phyloP scores from a whole-genome alignment of 1,140 invertebrate species.

The Lethocerus indicus region DNA sequence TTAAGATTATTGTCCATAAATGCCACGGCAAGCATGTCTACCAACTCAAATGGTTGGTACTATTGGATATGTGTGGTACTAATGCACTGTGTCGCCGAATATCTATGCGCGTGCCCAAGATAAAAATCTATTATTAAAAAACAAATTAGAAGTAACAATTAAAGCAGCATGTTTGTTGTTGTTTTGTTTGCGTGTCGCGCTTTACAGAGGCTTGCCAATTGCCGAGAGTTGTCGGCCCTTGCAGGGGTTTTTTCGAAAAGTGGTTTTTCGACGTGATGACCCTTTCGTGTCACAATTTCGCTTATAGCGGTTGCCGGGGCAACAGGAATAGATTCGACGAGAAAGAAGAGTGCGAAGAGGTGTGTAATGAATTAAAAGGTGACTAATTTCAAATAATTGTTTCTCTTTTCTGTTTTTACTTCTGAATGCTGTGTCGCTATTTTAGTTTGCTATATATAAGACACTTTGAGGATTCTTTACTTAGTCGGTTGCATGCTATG shows the following conservation, averaged over 20 bases:
- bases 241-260: conserved; percentile 14
- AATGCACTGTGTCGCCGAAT: background rate
- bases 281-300: conserved; percentile 45
- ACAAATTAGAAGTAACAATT: background rate
- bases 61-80: background rate
- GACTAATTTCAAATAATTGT: background rate
- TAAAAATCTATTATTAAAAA: background rate
- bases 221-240: conserved; percentile 16
- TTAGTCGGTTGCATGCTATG: background rate
- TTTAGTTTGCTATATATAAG: background rate
- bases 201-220: conserved; percentile 15
- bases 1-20: too few relatives aligned
- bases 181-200: background rate
- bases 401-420: background rate
- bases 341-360: conserved; percentile 33
- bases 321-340: conserved; percentile 56
- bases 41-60: background rate
- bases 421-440: background rate
- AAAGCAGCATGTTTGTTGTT: background rate
- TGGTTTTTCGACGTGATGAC: conserved; percentile 35
- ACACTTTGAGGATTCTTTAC: background rate
- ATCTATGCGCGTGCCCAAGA: background rate
- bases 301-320: conserved; percentile 55
- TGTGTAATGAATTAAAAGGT: conserved; percentile 30
- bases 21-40: background rate